phyloP scores from a whole-genome alignment of 1,140 invertebrate species.

The Tigriopus japonicus region DNA sequence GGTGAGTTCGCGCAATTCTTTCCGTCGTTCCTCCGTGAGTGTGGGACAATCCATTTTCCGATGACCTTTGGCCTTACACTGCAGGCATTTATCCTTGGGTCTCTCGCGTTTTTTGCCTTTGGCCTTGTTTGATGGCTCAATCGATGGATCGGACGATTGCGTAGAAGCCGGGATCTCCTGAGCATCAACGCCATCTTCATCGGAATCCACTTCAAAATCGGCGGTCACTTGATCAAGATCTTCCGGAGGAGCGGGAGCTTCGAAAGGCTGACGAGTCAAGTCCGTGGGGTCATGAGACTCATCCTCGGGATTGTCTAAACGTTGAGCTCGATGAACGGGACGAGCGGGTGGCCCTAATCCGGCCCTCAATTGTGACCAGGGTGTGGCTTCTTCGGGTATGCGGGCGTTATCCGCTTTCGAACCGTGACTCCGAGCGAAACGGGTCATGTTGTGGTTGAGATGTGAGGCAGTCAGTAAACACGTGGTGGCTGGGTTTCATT shows the following conservation, averaged over 20 bases:
- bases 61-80: conserved; percentile 7
- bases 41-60: conserved; percentile 9
- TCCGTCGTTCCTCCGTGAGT: conserved; percentile 5
- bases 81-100: conserved; percentile 1
- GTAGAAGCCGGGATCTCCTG: conserved; percentile 21
- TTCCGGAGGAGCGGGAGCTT: no score
- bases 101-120: neutral
- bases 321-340: no score
- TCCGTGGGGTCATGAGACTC: no score
- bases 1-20: conserved; percentile 9
- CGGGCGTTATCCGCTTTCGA: conserved; percentile 50
- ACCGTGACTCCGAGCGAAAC: conserved; percentile 48
- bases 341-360: conserved; percentile 29
- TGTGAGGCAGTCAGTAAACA: no score
- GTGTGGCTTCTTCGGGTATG: conserved; percentile 42
- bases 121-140: neutral
- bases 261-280: no score
- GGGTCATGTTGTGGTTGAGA: conserved; percentile 35
- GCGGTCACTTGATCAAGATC: conserved; percentile 15
- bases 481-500: no score
- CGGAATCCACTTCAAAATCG: conserved; percentile 20
- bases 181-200: conserved; percentile 25
- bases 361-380: conserved; percentile 45
- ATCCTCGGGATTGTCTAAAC: no score
- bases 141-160: neutral